phyloP scores from a whole-genome alignment of 92 coral and sea anemone species.

The Bergia puertoricense region DNA sequence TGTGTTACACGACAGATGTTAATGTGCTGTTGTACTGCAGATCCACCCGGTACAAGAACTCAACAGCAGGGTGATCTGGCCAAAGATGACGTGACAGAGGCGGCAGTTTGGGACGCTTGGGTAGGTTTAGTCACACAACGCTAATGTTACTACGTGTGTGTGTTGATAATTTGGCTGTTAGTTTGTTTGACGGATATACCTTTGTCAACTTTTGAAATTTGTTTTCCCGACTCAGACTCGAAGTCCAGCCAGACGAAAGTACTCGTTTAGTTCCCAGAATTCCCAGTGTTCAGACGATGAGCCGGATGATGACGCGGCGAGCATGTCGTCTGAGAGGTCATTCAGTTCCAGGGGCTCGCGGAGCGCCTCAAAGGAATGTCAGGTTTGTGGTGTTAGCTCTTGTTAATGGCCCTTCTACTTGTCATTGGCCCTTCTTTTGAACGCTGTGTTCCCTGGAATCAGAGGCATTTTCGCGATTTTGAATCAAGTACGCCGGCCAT shows the following conservation, averaged over 20 bases:
- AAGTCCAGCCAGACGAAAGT: slow-evolving; percentile 87
- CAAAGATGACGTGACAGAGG: slow-evolving; percentile 84
- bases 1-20: neutral
- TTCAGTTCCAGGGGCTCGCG: slow-evolving; percentile 85
- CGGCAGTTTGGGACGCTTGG: slow-evolving; percentile 99
- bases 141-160: neutral
- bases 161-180: neutral
- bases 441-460: too few species aligned
- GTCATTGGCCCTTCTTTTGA: too few species aligned
- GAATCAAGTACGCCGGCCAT: too few species aligned
- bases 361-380: slow-evolving; percentile 63
- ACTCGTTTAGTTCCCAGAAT: slow-evolving; percentile 85
- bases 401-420: neutral
- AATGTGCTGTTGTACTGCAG: slow-evolving; percentile 28
- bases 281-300: slow-evolving; percentile 97
- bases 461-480: too few species aligned
- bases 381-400: slow-evolving; percentile 69
- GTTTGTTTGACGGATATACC: neutral
- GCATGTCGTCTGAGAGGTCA: slow-evolving; percentile 91
- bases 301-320: slow-evolving; percentile 87
- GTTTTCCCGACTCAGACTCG: slow-evolving; percentile 60
- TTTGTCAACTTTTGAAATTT: neutral
- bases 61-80: slow-evolving; percentile 40
- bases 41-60: slow-evolving; percentile 51
- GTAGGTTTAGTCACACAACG: slow-evolving; percentile 57